Conservation (phyloP, 2,797 vertebrate species). For the Lindbergichthys nudifrons region DNA sequence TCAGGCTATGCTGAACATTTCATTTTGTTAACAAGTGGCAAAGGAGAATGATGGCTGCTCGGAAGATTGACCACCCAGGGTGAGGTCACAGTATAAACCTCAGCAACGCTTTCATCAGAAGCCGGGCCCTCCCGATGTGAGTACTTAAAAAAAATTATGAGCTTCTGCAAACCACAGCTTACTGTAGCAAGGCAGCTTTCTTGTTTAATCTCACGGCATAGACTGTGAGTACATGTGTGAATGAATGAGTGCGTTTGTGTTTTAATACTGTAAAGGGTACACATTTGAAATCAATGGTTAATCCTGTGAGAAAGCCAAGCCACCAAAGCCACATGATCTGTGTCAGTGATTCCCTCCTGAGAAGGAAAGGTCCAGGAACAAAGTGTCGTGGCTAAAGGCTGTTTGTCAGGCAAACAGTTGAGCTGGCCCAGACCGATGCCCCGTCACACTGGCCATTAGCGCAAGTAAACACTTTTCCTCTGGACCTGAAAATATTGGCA, state of each 20-base stretch:
- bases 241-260: constrained; percentile 58
- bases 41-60: constrained; percentile 31
- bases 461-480: constrained; percentile 21
- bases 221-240: constrained; percentile 29
- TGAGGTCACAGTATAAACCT: constrained; percentile 47
- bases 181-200: constrained; percentile 37
- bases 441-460: constrained; percentile 35
- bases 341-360: constrained; percentile 54
- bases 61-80: constrained; percentile 61
- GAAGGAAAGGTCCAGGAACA: constrained; percentile 63
- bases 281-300: constrained; percentile 54
- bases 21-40: constrained; percentile 44
- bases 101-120: constrained; percentile 56
- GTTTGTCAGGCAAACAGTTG: constrained; percentile 73
- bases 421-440: constrained; percentile 42
- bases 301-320: constrained; percentile 43
- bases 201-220: constrained; percentile 54
- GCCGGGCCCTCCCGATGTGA: constrained; percentile 20
- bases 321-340: constrained; percentile 54
- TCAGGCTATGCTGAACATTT: constrained; percentile 35
- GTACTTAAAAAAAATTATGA: constrained; percentile 51
- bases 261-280: constrained; percentile 14
- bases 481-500: constrained; percentile 20
- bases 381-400: constrained; percentile 67
- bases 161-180: constrained; percentile 46